Evolutionary conservation across 2,888 invertebrate genomes (phyloP), one percentile per base, ranked within the genome.

Genomic region (Operophtera brumata): DNA sequence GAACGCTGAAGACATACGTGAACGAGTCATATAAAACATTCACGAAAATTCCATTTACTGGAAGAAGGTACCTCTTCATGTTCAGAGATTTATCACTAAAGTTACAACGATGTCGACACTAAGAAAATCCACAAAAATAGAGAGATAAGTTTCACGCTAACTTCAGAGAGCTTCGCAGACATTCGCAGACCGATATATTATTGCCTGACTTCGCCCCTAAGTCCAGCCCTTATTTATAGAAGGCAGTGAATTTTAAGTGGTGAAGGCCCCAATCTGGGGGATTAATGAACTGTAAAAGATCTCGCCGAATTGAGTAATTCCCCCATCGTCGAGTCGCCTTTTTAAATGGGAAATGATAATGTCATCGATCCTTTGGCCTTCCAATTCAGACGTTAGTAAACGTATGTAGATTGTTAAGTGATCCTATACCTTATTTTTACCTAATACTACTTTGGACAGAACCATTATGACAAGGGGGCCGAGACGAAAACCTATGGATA

Each of bases 211-310:
- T 61, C 60, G 20, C 54, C 58, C 63, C 49, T 61, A 56, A 71
- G 67, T 73, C 57, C 72, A 67, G 62, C 71, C 68, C 70, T 67
- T 71, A 75, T 79, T 80, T 78, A 75, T 71, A 72, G 68, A 74
- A 60, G 71, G 72, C 73, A 70, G 73, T 73, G 76, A 82, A 75
- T 80, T 84, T 79, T 69, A 74, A 70, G 67, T 71, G 79, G 67
- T 65, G 70, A 70, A 70, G 70, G 71, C 67, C 71, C 78, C 86
- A 85, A 87, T 86, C 84, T 82, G 77, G 71, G 64, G 68, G 75
- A 75, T 78, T 87, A 87, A 88, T 87, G 88, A 84, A 77, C 84
- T 85, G 88, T 82, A 78, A 88, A 88, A 80, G 83, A 85, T 82
- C 80, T 74, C 75, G 75, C 69, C 70, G 78, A 78, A 82, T 84